Evolutionary conservation across 53 echinoderm and acorn worm species (phyloP).

Genomic region (Crossaster papposus): DNA sequence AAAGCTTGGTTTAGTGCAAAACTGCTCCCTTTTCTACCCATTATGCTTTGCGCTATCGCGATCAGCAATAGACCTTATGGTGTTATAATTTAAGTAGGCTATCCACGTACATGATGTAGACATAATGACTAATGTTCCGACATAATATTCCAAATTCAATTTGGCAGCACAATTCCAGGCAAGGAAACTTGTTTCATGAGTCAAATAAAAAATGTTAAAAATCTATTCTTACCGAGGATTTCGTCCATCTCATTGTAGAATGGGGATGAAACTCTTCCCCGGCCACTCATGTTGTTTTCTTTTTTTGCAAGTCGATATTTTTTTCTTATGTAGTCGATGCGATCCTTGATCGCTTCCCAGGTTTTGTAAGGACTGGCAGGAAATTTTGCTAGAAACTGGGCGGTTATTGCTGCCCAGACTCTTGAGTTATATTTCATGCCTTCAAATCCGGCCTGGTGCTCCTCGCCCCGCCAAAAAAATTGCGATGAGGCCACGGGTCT

Average conservation of each 20-base stretch:
- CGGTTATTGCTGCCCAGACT: conserved; percentile 1
- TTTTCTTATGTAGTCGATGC: conserved; percentile 18
- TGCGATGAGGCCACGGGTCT: conserved; percentile 1
- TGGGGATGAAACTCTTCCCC: conserved; percentile 17
- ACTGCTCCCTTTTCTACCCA: too few relatives aligned
- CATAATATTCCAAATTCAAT: too few relatives aligned
- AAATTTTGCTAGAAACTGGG: background rate
- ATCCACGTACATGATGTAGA: too few relatives aligned
- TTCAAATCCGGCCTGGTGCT: conserved; percentile 8
- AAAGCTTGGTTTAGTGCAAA: too few relatives aligned
- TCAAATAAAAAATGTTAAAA: background rate
- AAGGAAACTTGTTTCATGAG: too few relatives aligned
- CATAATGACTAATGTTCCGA: too few relatives aligned
- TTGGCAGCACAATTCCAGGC: background rate
- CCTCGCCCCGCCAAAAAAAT: background rate
- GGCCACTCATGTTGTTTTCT: background rate
- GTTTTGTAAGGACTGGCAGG: background rate
- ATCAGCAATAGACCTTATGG: too few relatives aligned
- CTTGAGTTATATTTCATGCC: conserved; percentile 4
- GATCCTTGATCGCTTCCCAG: conserved; percentile 2
- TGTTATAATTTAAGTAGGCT: too few relatives aligned
- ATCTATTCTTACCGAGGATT: background rate
- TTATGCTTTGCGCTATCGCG: too few relatives aligned
- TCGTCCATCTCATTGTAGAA: conserved; percentile 24
- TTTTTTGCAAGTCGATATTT: background rate